Percentiles rank a stretch among this genome's conserved stretches.
Conservation (phyloP, 2,797 vertebrate species). For the Scyliorhinus canicula region DNA sequence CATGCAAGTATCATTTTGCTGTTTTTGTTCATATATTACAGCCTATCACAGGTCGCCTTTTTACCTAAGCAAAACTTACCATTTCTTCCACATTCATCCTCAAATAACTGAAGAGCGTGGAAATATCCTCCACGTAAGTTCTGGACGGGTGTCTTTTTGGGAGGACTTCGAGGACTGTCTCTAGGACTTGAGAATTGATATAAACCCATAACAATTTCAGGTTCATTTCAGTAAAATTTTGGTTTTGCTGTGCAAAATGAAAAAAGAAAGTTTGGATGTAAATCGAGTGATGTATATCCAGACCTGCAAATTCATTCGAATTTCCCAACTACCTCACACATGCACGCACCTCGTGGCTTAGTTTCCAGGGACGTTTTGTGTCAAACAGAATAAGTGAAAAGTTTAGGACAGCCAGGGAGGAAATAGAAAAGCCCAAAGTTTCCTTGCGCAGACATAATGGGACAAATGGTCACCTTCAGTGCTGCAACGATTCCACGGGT, state of each 20-base stretch:
- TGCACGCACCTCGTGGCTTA: background rate
- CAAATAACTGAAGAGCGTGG: slow-evolving; percentile 42
- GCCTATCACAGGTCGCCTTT: background rate
- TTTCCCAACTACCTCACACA: background rate
- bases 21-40: background rate
- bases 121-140: slow-evolving; percentile 52
- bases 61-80: background rate
- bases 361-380: background rate
- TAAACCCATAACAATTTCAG: slow-evolving; percentile 58
- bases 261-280: background rate
- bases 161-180: slow-evolving; percentile 50
- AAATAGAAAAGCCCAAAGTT: no score
- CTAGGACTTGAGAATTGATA: slow-evolving; percentile 50
- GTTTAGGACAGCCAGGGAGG: background rate
- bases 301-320: background rate
- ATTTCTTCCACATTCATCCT: slow-evolving; percentile 6
- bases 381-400: background rate
- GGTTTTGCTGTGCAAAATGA: slow-evolving; percentile 43
- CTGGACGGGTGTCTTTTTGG: slow-evolving; percentile 52
- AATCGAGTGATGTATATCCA: background rate
- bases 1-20: background rate
- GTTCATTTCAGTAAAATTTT: slow-evolving; percentile 46
- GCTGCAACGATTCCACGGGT: no score
- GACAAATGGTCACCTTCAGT: no score
- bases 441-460: no score